Conservation (phyloP, 1,140 invertebrate genomes). For the Aricia agestis region DNA sequence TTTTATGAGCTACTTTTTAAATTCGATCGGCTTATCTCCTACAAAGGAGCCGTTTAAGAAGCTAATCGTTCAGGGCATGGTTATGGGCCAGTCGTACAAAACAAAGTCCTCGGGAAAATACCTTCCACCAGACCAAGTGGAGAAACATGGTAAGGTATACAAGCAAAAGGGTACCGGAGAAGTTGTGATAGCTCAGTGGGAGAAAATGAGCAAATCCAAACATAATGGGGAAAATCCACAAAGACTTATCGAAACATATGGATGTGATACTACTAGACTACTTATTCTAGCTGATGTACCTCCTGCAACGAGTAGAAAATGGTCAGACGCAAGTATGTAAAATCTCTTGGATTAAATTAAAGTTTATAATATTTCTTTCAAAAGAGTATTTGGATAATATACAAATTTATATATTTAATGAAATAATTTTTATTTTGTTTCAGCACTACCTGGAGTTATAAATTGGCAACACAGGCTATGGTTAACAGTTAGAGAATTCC, state of each 20-base stretch:
- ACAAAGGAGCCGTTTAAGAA: conserved; percentile 93
- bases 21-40: conserved; percentile 84
- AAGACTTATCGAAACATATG: conserved; percentile 86
- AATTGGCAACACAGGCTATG: conserved; percentile 90
- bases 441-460: conserved; percentile 86
- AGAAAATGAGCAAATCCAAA: conserved; percentile 99
- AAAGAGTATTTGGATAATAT: no score
- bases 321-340: conserved; percentile 86
- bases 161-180: conserved; percentile 81
- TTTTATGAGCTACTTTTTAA: conserved; percentile 95
- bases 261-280: conserved; percentile 92
- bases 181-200: conserved; percentile 86
- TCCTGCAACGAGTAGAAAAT: conserved; percentile 89
- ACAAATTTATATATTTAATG: no score
- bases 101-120: conserved; percentile 88
- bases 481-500: conserved; percentile 82
- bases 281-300: conserved; percentile 91
- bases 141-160: conserved; percentile 75
- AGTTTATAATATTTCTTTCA: no score
- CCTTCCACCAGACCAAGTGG: conserved; percentile 84
- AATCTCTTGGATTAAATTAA: not conserved
- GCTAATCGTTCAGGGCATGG: conserved; percentile 95
- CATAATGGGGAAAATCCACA: conserved; percentile 96
- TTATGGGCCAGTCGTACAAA: conserved; percentile 92
- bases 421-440: conserved; percentile 28